A percentile compares a stretch with the other conserved stretches of the same genome.
Evolutionary conservation across 2,888 invertebrate species (phyloP).

Genomic region (Melinaea menophilus): DNA sequence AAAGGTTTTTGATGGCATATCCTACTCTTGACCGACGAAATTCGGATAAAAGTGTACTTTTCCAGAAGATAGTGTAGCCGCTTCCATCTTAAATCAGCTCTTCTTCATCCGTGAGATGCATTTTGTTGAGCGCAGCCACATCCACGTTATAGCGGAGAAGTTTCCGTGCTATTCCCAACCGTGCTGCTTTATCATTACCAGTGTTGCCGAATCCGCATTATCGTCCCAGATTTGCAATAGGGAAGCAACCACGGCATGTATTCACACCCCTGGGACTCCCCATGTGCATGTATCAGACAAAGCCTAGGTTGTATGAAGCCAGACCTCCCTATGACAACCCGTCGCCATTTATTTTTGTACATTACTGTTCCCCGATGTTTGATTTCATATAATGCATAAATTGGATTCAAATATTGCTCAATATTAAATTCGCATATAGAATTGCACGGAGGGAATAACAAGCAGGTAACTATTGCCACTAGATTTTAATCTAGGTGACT

Average conservation of each 20-base stretch:
- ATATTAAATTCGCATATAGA: too few relatives aligned
- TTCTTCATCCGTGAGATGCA: constrained; percentile 34
- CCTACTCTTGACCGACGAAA: constrained; percentile 23
- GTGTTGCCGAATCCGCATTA: constrained; percentile 32
- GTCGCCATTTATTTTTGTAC: too few relatives aligned
- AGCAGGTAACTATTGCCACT: too few relatives aligned
- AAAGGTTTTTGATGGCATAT: constrained; percentile 21
- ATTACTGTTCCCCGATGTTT: too few relatives aligned
- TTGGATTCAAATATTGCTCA: too few relatives aligned
- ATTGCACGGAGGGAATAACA: too few relatives aligned
- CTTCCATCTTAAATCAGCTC: constrained; percentile 18
- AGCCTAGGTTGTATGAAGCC: constrained; percentile 12
- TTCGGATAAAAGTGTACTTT: constrained; percentile 19
- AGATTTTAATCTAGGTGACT: constrained; percentile 10
- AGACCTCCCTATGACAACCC: constrained; percentile 14
- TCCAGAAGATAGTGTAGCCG: constrained; percentile 24
- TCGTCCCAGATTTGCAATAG: constrained; percentile 21
- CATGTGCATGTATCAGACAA: constrained; percentile 25
- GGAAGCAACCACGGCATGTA: constrained; percentile 23
- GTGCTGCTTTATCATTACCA: constrained; percentile 31
- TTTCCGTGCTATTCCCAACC: constrained; percentile 36
- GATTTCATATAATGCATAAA: too few relatives aligned
- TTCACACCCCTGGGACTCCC: constrained; percentile 24
- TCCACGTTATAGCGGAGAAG: constrained; percentile 32
- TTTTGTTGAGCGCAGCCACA: constrained; percentile 37